Evolutionary conservation across 2,888 invertebrate genomes (phyloP).

Genomic region (Hypomecis punctinalis): DNA sequence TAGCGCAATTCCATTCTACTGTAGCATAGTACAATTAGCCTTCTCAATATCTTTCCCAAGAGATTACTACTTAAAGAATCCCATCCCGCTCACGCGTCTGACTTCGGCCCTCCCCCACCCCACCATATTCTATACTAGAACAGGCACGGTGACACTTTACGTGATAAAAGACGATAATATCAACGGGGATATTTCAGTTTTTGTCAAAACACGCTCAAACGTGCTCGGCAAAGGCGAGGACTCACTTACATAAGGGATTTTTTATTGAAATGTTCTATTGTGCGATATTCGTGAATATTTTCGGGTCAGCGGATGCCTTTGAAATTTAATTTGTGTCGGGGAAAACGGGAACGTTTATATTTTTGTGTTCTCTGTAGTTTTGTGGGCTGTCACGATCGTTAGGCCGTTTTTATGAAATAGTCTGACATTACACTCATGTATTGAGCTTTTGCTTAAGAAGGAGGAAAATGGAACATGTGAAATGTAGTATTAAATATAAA

Average conservation of each 20-base stretch:
- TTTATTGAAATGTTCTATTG: slow-evolving; percentile 46
- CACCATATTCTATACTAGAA: slow-evolving; percentile 52
- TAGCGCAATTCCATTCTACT: no score
- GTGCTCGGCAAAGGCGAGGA: slow-evolving; percentile 49
- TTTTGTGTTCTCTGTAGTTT: slow-evolving; percentile 15
- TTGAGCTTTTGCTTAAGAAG: not conserved
- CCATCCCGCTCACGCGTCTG: slow-evolving; percentile 2
- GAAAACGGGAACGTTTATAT: slow-evolving; percentile 21
- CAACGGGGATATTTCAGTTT: slow-evolving; percentile 54
- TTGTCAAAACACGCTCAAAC: slow-evolving; percentile 49
- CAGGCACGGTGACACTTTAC: slow-evolving; percentile 60
- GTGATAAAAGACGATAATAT: slow-evolving; percentile 63
- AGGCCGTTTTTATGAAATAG: not conserved
- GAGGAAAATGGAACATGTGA: not conserved
- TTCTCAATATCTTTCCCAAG: no score
- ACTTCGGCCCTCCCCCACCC: slow-evolving; percentile 27
- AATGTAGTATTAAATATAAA: not conserved
- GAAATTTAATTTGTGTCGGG: slow-evolving; percentile 38
- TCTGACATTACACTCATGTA: not conserved
- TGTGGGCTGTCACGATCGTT: not conserved
- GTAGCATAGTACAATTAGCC: no score
- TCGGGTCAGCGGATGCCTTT: slow-evolving; percentile 43
- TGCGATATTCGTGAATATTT: slow-evolving; percentile 36
- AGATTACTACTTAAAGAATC: no score
- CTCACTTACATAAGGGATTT: slow-evolving; percentile 44